Evolutionary conservation across 2,113 vertebrate genomes (phyloP).

Genomic region (Dasyprocta punctata): DNA sequence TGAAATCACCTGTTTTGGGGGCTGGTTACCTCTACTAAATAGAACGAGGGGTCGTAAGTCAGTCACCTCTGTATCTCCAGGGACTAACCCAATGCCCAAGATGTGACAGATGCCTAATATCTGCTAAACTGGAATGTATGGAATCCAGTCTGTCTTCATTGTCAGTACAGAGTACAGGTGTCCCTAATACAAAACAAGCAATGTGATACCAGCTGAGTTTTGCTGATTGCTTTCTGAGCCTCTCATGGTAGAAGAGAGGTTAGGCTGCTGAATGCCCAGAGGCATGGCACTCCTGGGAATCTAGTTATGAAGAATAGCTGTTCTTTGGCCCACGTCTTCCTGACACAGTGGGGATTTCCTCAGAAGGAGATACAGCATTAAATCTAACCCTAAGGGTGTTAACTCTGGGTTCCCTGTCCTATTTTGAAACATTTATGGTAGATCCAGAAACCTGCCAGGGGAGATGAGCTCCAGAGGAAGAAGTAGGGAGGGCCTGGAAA

Average conservation of each 20-base stretch:
- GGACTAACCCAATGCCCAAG: not conserved
- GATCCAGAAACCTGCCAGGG: not conserved
- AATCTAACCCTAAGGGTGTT: not conserved
- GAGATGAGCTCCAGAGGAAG: slow-evolving; percentile 27
- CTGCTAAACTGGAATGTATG: not conserved
- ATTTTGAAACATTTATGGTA: not conserved
- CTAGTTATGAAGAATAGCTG: not conserved
- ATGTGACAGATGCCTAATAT: not conserved
- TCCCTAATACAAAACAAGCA: not conserved
- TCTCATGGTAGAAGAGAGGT: not conserved
- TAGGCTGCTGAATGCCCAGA: not conserved
- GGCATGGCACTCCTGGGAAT: not conserved
- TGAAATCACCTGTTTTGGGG: not conserved
- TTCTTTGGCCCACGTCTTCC: not conserved
- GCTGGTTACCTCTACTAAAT: not conserved
- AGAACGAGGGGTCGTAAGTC: not conserved
- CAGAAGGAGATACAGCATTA: not conserved
- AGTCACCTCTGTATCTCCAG: not conserved
- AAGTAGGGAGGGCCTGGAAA: not conserved
- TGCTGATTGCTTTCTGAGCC: not conserved
- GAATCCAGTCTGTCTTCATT: not conserved
- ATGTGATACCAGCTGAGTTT: not conserved
- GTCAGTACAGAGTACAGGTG: not conserved
- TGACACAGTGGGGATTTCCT: not conserved
- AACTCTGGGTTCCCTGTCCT: not conserved